Percentiles rank a stretch among this genome's conserved stretches.
Evolutionary conservation across 2,888 invertebrate genomes (phyloP).

Genomic region (Axea sp.): DNA sequence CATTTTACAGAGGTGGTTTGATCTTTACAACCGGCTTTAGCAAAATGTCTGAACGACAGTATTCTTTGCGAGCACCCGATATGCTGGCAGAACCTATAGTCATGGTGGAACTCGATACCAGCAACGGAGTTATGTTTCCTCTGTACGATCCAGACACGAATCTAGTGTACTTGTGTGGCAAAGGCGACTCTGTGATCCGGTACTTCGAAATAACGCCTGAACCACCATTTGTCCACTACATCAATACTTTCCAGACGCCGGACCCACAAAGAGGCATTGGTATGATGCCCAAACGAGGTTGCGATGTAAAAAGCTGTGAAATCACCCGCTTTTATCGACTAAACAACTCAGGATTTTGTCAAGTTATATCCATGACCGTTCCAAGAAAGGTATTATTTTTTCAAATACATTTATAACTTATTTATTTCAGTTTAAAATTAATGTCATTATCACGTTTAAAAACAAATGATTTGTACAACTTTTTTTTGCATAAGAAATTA

Average conservation of each 20-base stretch:
- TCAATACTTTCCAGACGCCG: constrained; percentile 98
- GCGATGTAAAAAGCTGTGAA: constrained; percentile 96
- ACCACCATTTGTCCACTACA: constrained; percentile 96
- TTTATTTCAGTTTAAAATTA: no score
- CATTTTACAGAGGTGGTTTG: constrained; percentile 76
- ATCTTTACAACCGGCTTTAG: constrained; percentile 88
- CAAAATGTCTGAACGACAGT: constrained; percentile 98
- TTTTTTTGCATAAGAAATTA: no score
- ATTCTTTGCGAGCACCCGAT: constrained; percentile 95
- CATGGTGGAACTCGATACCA: constrained; percentile 95
- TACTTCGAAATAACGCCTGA: constrained; percentile 96
- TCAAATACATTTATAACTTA: no score
- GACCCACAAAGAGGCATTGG: constrained; percentile 98
- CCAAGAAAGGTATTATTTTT: constrained; percentile 87
- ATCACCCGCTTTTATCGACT: constrained; percentile 97
- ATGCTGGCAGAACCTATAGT: constrained; percentile 92
- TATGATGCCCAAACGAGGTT: constrained; percentile 98
- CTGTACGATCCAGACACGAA: constrained; percentile 97
- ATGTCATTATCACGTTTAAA: no score
- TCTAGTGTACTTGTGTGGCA: constrained; percentile 96
- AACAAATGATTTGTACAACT: no score
- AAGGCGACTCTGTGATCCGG: constrained; percentile 98
- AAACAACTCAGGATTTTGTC: constrained; percentile 95
- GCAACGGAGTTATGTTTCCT: constrained; percentile 98
- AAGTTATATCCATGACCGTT: constrained; percentile 98